phyloP scores from a whole-genome alignment of 2,888 invertebrate genomes.

The Scaptomyza caliginosa region DNA sequence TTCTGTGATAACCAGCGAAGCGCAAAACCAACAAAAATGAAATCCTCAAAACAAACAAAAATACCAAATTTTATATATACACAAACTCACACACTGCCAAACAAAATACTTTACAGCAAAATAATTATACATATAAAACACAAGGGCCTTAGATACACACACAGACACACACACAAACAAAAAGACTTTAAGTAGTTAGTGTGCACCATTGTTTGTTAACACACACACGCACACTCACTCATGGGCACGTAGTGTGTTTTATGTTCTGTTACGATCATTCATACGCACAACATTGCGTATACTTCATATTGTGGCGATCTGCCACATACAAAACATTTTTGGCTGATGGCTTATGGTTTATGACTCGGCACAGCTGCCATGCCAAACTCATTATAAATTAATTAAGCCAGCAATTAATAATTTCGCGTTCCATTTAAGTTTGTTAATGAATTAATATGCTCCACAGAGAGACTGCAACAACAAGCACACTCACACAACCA shows the following conservation, averaged over 20 bases:
- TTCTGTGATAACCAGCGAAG: conserved; percentile 70
- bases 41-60: conserved; percentile 51
- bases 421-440: conserved; percentile 74
- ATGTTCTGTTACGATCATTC: conserved; percentile 49
- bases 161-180: conserved; percentile 11
- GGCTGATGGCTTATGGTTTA: conserved; percentile 26
- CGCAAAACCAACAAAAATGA: conserved; percentile 32
- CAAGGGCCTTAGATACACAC: conserved; percentile 21
- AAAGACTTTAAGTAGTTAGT: conserved; percentile 14
- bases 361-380: conserved; percentile 57
- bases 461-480: conserved; percentile 46
- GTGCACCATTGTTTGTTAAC: conserved; percentile 32
- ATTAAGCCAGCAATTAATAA: conserved; percentile 73
- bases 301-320: conserved; percentile 42
- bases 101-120: conserved; percentile 10
- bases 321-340: conserved; percentile 4
- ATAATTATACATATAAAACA: conserved; percentile 3
- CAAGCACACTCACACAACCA: conserved; percentile 15
- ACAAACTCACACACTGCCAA: conserved; percentile 3
- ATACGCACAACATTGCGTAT: conserved; percentile 48
- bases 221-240: conserved; percentile 7
- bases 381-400: conserved; percentile 70
- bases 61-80: conserved; percentile 9
- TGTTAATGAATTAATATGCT: conserved; percentile 59
- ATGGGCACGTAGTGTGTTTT: conserved; percentile 28